A percentile compares a stretch with the other conserved stretches of the same genome.
Evolutionary conservation across 2,797 vertebrate species (phyloP).

Genomic region (Peromyscus attwateri): DNA sequence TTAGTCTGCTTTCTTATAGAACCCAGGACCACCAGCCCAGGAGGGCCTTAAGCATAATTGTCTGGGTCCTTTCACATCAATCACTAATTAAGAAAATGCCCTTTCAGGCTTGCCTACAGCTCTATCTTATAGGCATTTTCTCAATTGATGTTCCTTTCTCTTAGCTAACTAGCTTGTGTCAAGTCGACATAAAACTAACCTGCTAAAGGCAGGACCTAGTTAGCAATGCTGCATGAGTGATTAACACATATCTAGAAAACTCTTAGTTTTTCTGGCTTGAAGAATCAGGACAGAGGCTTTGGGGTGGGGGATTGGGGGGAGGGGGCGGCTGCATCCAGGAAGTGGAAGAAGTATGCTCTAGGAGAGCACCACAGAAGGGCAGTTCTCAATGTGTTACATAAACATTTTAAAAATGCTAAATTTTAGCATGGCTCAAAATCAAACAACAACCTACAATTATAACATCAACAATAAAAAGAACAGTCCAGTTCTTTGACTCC

Average conservation of each 20-base stretch:
- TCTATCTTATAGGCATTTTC: not conserved
- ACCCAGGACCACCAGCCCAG: not conserved
- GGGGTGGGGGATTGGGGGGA: not conserved
- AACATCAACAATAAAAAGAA: not conserved
- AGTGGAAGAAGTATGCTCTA: not conserved
- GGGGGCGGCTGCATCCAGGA: not conserved
- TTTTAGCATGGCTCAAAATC: not conserved
- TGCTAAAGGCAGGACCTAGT: not conserved
- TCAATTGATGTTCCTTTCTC: not conserved
- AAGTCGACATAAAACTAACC: not conserved
- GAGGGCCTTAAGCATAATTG: not conserved
- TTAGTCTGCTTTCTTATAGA: not conserved
- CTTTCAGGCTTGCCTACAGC: not conserved
- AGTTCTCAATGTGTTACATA: not conserved
- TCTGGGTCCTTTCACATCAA: not conserved
- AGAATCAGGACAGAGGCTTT: not conserved
- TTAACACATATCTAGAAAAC: slow-evolving; percentile 20
- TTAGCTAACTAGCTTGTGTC: not conserved
- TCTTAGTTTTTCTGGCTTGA: not conserved
- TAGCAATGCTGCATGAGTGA: not conserved
- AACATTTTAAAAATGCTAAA: not conserved
- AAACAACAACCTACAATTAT: not conserved
- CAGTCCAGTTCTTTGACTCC: not conserved
- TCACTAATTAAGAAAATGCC: not conserved
- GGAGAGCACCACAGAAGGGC: not conserved